Percentiles rank a stretch among this genome's conserved stretches.
Evolutionary conservation across 2,797 vertebrate genomes (phyloP).

Genomic region (Myoxocephalus aenaeus): DNA sequence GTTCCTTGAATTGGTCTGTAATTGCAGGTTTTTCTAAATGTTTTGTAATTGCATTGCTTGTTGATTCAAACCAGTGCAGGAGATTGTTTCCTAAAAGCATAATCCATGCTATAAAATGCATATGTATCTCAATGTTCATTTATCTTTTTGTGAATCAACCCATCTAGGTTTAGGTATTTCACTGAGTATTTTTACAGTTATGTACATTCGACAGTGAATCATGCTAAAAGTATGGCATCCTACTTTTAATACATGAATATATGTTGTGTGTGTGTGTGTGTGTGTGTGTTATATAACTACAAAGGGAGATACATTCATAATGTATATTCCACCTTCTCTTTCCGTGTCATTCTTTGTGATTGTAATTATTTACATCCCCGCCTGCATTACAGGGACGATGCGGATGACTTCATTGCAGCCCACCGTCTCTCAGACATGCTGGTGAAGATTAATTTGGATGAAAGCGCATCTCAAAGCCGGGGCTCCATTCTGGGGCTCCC

Average conservation of each 20-base stretch:
- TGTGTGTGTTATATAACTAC: neutral
- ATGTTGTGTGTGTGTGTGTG: neutral
- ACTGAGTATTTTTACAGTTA: neutral
- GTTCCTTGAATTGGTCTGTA: neutral
- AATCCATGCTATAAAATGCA: neutral
- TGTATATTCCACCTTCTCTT: neutral
- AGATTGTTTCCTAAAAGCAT: neutral
- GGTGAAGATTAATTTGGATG: constrained; percentile 80
- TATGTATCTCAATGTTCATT: neutral
- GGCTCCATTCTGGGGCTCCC: constrained; percentile 20
- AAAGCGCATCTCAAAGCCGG: constrained; percentile 61
- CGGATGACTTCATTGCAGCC: constrained; percentile 81
- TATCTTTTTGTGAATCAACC: neutral
- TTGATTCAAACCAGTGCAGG: neutral
- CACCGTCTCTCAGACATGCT: constrained; percentile 78
- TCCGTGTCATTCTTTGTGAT: neutral
- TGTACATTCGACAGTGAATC: neutral
- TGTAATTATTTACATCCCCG: neutral
- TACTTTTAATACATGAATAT: neutral
- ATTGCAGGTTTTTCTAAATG: neutral
- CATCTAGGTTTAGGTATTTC: neutral
- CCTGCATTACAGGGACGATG: constrained; percentile 73
- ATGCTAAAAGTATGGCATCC: neutral
- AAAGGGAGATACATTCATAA: neutral
- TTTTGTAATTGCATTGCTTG: neutral